Conservation (phyloP, 2,113 vertebrate genomes). For the Lichenostomus cassidix region DNA sequence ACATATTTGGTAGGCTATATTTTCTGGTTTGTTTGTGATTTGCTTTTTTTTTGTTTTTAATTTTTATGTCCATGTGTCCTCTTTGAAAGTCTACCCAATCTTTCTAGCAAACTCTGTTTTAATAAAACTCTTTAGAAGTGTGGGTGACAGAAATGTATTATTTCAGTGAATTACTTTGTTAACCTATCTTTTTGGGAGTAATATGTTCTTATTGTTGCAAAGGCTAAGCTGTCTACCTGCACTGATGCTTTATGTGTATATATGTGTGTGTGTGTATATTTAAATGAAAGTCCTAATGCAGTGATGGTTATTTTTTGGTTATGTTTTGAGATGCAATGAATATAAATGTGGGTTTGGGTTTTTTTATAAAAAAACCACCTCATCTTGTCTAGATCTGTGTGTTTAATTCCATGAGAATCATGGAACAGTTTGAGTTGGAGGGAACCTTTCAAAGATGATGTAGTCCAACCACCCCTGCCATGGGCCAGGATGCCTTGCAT, state of each 20-base stretch:
- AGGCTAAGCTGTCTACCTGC: not conserved
- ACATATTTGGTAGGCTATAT: constrained; percentile 93
- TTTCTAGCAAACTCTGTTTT: not conserved
- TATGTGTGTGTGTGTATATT: not conserved
- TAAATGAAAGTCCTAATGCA: not conserved
- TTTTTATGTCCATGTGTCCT: not conserved
- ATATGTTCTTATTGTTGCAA: not conserved
- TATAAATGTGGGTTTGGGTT: not conserved
- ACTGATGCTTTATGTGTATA: not conserved
- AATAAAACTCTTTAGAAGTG: not conserved
- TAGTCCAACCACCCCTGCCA: not conserved
- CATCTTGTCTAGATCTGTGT: not conserved
- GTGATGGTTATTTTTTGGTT: not conserved
- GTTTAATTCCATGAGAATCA: not conserved
- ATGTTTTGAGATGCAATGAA: not conserved
- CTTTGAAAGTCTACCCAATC: not conserved
- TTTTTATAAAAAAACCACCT: not conserved
- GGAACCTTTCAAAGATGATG: not conserved
- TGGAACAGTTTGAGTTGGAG: not conserved
- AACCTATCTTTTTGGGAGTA: not conserved
- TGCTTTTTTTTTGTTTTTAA: not conserved
- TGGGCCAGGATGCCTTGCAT: not conserved
- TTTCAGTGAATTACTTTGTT: not conserved
- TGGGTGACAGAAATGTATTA: not conserved
- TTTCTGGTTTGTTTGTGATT: not conserved